Conservation (phyloP, 1,140 invertebrate species). For the Eumeta japonica region DNA sequence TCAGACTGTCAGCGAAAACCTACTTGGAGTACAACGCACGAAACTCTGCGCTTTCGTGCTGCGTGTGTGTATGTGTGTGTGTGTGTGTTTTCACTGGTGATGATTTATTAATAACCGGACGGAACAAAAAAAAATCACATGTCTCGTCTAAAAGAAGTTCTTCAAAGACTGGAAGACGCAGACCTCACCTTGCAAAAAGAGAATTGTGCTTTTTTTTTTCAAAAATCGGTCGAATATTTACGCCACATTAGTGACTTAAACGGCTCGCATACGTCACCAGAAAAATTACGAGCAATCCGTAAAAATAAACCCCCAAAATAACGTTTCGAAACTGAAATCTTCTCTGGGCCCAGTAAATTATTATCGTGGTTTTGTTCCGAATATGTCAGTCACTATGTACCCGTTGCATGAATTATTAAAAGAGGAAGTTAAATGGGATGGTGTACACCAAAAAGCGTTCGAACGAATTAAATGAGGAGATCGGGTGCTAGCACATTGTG, state of each 20-base stretch:
- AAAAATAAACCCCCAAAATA: too few relatives aligned
- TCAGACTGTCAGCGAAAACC: too few relatives aligned
- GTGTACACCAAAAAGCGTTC: slow-evolving; percentile 1
- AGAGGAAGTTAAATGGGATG: not conserved
- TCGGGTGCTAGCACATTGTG: too few relatives aligned
- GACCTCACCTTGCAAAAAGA: not conserved
- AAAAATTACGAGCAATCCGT: too few relatives aligned
- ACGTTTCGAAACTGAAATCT: not conserved
- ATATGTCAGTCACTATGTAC: not conserved
- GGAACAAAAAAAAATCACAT: too few relatives aligned
- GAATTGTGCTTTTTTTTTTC: not conserved
- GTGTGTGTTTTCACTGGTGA: too few relatives aligned
- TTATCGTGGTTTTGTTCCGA: slow-evolving; percentile 1
- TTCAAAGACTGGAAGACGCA: not conserved
- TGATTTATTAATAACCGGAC: too few relatives aligned
- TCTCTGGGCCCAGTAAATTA: not conserved
- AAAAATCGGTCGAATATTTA: not conserved
- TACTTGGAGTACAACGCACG: too few relatives aligned
- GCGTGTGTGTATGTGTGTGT: too few relatives aligned
- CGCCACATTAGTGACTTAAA: not conserved
- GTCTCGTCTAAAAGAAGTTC: not conserved
- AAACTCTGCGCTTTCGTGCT: too few relatives aligned
- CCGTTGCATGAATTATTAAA: not conserved
- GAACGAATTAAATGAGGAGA: not conserved
- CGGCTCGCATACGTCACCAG: not conserved